Conservation (phyloP, 2,797 vertebrate species). For the Megaceryle alcyon region DNA sequence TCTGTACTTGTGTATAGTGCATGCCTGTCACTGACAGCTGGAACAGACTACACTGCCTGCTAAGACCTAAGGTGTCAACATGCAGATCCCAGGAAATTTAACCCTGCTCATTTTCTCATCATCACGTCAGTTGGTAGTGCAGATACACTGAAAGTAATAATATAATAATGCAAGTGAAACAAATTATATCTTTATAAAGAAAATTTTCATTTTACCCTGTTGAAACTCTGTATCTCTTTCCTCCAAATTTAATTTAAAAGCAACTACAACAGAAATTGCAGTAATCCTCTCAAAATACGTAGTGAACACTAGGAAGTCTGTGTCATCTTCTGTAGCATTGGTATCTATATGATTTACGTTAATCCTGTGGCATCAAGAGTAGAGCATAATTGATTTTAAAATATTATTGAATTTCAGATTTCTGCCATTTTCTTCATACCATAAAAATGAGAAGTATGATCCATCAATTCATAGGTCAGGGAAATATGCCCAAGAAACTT, state of each 20-base stretch:
- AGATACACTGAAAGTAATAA: neutral
- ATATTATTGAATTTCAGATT: conserved; percentile 78
- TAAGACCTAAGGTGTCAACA: neutral
- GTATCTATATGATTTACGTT: neutral
- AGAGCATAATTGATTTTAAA: neutral
- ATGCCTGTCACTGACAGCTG: neutral
- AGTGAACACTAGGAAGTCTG: neutral
- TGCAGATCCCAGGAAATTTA: neutral
- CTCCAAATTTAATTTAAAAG: neutral
- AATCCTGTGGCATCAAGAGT: neutral
- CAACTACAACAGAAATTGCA: neutral
- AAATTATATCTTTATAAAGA: neutral
- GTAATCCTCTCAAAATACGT: neutral
- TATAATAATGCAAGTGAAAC: neutral
- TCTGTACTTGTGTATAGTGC: neutral
- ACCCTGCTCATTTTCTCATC: neutral
- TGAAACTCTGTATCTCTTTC: neutral
- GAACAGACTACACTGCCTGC: neutral
- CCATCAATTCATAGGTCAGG: conserved; percentile 73
- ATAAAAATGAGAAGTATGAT: conserved; percentile 74
- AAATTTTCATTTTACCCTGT: neutral
- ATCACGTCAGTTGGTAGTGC: neutral
- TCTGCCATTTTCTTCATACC: conserved; percentile 78
- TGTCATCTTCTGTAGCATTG: neutral
- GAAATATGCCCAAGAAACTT: conserved; percentile 70